These are phyloP conservation scores for Pterocles burchelli DNA, from an alignment of 2,113 vertebrate genomes.

Conservation along the genomic window DNA sequence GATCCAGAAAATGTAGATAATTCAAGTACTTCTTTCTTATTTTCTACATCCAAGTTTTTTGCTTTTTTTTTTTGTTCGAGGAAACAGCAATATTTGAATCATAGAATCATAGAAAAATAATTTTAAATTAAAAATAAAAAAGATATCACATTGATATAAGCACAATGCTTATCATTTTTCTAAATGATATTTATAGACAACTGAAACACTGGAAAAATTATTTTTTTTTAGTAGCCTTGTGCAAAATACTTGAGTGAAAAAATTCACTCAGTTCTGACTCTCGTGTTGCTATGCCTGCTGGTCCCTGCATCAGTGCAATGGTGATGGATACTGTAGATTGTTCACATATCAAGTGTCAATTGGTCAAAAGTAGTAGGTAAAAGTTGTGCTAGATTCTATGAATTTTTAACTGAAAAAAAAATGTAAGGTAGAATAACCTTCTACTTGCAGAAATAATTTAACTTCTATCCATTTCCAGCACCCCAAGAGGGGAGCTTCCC, in stretches of 20 bases:
- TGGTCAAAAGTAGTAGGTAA: neutral
- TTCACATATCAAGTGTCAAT: neutral
- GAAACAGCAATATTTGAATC: neutral
- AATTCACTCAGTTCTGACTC: neutral
- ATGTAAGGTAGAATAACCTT: neutral
- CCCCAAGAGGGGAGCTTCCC: neutral
- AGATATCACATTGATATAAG: neutral
- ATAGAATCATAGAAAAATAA: neutral
- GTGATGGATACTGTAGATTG: neutral
- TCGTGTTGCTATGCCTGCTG: neutral
- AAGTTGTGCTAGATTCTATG: neutral
- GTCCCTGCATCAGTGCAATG: neutral
- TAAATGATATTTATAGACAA: neutral
- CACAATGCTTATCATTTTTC: neutral
- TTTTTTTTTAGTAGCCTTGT: neutral
- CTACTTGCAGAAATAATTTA: neutral
- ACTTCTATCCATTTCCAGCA: neutral
- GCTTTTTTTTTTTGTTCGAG: neutral
- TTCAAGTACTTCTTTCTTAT: neutral
- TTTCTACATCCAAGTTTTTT: neutral
- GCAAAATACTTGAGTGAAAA: neutral
- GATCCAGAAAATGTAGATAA: neutral
- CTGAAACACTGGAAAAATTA: neutral
- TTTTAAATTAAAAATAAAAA: neutral
- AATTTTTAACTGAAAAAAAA: neutral